phyloP scores from a whole-genome alignment of 2,113 vertebrate species.

The Apus apus region DNA sequence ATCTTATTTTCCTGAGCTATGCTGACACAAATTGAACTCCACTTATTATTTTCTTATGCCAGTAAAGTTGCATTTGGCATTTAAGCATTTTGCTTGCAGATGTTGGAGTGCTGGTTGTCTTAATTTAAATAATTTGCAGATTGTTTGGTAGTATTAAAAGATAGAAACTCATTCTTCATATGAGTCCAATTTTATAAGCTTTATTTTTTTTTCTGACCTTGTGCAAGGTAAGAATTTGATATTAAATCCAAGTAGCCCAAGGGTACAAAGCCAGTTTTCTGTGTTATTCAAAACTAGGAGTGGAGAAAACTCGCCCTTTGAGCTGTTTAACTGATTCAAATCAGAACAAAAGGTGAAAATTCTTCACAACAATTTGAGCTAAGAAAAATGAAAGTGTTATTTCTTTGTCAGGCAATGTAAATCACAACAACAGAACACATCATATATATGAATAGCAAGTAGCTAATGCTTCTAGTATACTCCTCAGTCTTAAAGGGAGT shows the following conservation, averaged over 20 bases:
- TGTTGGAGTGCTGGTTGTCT: slow-evolving; percentile 84
- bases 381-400: not conserved
- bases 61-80: slow-evolving; percentile 80
- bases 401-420: not conserved
- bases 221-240: slow-evolving; percentile 72
- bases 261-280: slow-evolving; percentile 30
- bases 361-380: not conserved
- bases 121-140: slow-evolving; percentile 91
- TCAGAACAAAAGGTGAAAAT: not conserved
- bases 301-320: not conserved
- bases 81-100: slow-evolving; percentile 84
- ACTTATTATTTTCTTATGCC: slow-evolving; percentile 94
- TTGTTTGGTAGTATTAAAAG: slow-evolving; percentile 82
- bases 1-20: slow-evolving; percentile 97
- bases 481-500: not conserved
- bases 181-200: slow-evolving; percentile 82
- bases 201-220: slow-evolving; percentile 65
- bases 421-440: not conserved
- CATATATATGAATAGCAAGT: not conserved
- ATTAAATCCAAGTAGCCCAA: slow-evolving; percentile 42
- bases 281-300: slow-evolving; percentile 42
- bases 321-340: slow-evolving; percentile 37
- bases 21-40: slow-evolving; percentile 95
- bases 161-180: slow-evolving; percentile 83
- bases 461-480: not conserved